Evolutionary conservation across 2,797 vertebrate species (phyloP).

Genomic region (Dendrocincla tyrannina): DNA sequence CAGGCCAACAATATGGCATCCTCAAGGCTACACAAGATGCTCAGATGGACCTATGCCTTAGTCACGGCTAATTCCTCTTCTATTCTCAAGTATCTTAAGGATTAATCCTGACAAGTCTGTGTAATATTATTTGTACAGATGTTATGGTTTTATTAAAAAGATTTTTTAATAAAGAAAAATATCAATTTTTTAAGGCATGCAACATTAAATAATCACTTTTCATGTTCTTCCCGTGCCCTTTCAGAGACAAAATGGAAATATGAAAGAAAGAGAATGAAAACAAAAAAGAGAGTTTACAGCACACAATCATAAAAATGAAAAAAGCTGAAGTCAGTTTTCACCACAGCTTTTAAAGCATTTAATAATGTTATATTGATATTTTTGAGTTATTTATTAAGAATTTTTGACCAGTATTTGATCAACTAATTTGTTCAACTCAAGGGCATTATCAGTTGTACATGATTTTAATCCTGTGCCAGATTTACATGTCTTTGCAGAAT

Average conservation of each 20-base stretch:
- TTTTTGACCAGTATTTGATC: neutral
- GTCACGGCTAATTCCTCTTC: neutral
- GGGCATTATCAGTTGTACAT: neutral
- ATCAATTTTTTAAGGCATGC: neutral
- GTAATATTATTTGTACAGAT: neutral
- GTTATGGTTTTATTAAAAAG: neutral
- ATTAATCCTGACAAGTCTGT: neutral
- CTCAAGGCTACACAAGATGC: neutral
- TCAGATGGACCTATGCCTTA: neutral
- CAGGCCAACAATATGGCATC: neutral
- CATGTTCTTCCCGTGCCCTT: neutral
- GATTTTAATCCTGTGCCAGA: neutral
- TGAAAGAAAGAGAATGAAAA: neutral
- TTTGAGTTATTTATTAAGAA: neutral
- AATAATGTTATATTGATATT: neutral
- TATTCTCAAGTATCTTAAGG: neutral
- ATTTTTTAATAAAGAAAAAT: neutral
- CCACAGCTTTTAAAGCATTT: neutral
- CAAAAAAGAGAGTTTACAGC: neutral
- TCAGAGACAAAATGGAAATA: neutral
- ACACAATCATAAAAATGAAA: neutral
- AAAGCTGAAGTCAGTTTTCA: neutral
- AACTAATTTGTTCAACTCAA: neutral
- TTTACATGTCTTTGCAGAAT: neutral
- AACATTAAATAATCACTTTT: neutral